These are phyloP conservation scores for Drymonia ruficornis DNA, from an alignment of 2,888 invertebrate genomes.

Conservation along the genomic window DNA sequence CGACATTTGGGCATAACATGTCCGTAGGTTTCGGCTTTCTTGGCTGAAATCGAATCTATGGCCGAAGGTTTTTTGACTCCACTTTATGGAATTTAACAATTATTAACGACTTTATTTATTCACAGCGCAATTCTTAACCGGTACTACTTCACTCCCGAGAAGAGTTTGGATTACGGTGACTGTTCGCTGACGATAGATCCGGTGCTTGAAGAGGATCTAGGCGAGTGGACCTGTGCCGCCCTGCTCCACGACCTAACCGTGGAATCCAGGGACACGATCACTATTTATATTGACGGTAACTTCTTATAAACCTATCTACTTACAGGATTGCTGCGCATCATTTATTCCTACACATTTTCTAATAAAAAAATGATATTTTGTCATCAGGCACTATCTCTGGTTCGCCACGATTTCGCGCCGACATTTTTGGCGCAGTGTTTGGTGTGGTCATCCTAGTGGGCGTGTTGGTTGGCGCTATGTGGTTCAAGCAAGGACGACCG, in stretches of 20 bases:
- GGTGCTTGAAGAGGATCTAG: constrained; percentile 62
- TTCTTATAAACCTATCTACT: no score
- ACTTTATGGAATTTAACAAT: no score
- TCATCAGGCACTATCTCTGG: background rate
- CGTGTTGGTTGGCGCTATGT: constrained; percentile 46
- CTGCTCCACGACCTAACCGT: constrained; percentile 52
- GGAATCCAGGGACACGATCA: constrained; percentile 63
- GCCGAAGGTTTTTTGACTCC: no score
- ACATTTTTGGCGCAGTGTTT: constrained; percentile 57
- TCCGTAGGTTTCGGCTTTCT: no score
- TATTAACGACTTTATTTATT: constrained; percentile 27
- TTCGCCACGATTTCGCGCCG: constrained; percentile 45
- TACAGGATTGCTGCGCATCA: no score
- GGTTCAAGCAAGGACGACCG: constrained; percentile 46
- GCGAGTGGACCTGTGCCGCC: constrained; percentile 78
- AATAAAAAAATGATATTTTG: no score
- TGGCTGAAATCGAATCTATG: no score
- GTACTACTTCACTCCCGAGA: constrained; percentile 70
- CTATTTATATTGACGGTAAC: constrained; percentile 40
- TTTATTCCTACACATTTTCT: background rate
- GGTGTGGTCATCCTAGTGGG: constrained; percentile 45
- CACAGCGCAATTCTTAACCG: constrained; percentile 63
- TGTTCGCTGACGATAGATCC: constrained; percentile 73
- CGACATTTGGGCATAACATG: no score
- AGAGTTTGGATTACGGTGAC: constrained; percentile 66